Conservation (phyloP, 2,113 vertebrate genomes). For the Butastur rufipennis region DNA sequence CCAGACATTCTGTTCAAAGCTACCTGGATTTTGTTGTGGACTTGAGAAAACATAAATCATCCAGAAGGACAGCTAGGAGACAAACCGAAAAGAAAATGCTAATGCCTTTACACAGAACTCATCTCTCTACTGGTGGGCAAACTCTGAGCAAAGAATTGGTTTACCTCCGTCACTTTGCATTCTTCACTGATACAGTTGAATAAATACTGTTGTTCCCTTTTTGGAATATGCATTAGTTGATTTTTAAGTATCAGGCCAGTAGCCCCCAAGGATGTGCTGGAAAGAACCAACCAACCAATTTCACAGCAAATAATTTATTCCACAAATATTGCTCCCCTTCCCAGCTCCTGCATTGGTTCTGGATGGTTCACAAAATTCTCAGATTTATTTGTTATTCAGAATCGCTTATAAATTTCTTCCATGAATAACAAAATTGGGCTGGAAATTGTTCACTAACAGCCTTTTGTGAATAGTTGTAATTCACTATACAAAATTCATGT, state of each 20-base stretch:
- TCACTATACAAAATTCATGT: background rate
- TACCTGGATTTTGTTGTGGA: background rate
- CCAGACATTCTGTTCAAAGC: background rate
- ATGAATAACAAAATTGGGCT: slow-evolving; percentile 30
- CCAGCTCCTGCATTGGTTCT: background rate
- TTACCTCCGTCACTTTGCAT: background rate
- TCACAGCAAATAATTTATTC: slow-evolving; percentile 27
- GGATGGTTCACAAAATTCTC: background rate
- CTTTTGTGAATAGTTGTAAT: background rate
- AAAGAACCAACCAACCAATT: background rate
- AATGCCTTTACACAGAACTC: background rate
- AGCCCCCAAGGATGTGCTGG: background rate
- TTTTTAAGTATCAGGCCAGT: slow-evolving; percentile 26
- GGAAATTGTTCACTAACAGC: slow-evolving; percentile 28
- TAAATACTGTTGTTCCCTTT: background rate
- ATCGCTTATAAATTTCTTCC: slow-evolving; percentile 19
- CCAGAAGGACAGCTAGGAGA: background rate
- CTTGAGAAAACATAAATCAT: background rate
- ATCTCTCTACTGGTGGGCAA: background rate
- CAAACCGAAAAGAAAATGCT: background rate
- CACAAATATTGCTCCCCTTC: background rate
- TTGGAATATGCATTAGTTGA: slow-evolving; percentile 8
- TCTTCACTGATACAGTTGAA: background rate
- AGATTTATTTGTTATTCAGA: slow-evolving; percentile 26
- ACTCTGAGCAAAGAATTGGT: background rate